phyloP scores from a whole-genome alignment of 1,140 invertebrate genomes.

The Sipha flava region DNA sequence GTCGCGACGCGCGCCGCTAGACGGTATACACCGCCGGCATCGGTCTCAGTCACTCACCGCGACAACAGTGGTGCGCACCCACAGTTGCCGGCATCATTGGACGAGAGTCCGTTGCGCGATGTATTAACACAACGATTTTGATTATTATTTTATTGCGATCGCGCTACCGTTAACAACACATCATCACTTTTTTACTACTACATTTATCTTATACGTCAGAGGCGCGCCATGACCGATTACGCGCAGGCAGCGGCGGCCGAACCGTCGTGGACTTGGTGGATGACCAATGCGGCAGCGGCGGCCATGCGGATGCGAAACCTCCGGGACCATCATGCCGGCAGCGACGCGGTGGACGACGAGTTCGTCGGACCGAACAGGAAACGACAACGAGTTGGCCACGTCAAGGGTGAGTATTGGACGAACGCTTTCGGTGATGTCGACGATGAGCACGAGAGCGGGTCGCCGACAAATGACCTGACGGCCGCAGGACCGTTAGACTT shows the following conservation, averaged over 20 bases:
- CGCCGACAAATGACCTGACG: neutral
- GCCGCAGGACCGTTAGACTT: neutral
- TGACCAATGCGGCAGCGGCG: neutral
- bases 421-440: neutral
- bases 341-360: neutral
- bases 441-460: neutral
- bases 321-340: neutral
- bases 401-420: neutral
- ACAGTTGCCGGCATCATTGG: too few species aligned
- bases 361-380: neutral
- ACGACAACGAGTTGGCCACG: neutral
- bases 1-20: too few species aligned
- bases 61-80: too few species aligned
- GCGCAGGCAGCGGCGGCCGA: neutral
- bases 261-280: constrained; percentile 2
- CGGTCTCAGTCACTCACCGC: too few species aligned
- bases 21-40: too few species aligned
- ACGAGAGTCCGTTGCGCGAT: too few species aligned
- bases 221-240: neutral
- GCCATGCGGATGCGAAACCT: neutral
- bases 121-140: too few species aligned
- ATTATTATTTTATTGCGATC: too few species aligned
- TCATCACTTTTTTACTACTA: too few species aligned
- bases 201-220: too few species aligned
- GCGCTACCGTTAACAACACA: too few species aligned